These are phyloP conservation scores for Epizoanthus ramosus DNA, from an alignment of 92 coral and sea anemone species.

Conservation along the genomic window DNA sequence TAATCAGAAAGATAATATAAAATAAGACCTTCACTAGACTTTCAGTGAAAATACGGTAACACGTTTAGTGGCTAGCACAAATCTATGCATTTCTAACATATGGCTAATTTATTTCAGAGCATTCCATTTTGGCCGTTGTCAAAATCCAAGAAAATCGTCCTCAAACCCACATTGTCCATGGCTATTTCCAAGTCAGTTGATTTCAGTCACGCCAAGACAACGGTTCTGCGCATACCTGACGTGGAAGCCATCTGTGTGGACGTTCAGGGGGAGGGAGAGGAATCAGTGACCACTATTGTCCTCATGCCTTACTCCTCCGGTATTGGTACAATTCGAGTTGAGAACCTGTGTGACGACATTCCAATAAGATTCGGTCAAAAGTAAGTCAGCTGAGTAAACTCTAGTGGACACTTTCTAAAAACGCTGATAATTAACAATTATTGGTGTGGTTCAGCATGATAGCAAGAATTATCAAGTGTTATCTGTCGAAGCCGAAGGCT, in stretches of 20 bases:
- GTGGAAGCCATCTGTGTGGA: slow-evolving; percentile 76
- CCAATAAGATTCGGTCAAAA: slow-evolving; percentile 77
- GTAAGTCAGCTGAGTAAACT: slow-evolving; percentile 49
- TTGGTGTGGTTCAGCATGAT: no score
- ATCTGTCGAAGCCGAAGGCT: no score
- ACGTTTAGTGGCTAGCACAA: no score
- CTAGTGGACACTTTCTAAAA: no score
- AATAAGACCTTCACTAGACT: no score
- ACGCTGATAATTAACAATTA: no score
- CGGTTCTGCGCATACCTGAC: slow-evolving; percentile 82
- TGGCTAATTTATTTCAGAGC: slow-evolving; percentile 51
- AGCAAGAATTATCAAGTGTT: no score
- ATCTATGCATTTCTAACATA: no score
- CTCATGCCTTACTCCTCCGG: slow-evolving; percentile 80
- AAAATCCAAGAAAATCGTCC: slow-evolving; percentile 62
- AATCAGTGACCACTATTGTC: slow-evolving; percentile 86
- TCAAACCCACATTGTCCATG: slow-evolving; percentile 73
- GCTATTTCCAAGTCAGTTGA: slow-evolving; percentile 78
- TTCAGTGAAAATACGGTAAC: no score
- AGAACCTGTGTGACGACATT: slow-evolving; percentile 85
- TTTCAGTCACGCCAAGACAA: slow-evolving; percentile 70
- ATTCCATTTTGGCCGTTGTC: slow-evolving; percentile 90
- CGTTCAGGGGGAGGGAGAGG: slow-evolving; percentile 88
- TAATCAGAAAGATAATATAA: no score
- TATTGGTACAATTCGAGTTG: slow-evolving; percentile 82